Percentiles rank a stretch among this genome's conserved stretches.
Conservation (phyloP, 1,140 invertebrate genomes). For the Saccostrea glomerata region DNA sequence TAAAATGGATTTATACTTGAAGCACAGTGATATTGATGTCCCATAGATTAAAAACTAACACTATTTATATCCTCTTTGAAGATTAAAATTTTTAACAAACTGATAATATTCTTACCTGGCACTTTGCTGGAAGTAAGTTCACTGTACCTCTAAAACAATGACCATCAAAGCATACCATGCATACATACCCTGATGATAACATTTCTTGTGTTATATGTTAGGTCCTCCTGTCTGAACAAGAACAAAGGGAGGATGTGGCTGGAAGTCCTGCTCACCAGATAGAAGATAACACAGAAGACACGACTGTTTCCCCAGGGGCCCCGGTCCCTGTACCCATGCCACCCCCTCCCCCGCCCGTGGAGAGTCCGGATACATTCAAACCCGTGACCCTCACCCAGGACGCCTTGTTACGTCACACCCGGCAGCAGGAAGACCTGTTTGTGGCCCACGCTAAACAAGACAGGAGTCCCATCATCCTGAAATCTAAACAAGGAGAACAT, state of each 20-base stretch:
- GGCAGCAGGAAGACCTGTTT: slow-evolving; percentile 71
- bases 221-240: slow-evolving; percentile 74
- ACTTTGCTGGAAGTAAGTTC: too few relatives aligned
- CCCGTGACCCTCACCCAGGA: slow-evolving; percentile 65
- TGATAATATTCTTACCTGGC: too few relatives aligned
- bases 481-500: neutral
- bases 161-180: too few relatives aligned
- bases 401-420: slow-evolving; percentile 69
- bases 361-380: neutral
- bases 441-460: slow-evolving; percentile 66
- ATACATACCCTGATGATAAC: neutral
- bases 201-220: slow-evolving; percentile 42
- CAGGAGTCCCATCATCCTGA: slow-evolving; percentile 48
- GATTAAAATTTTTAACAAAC: too few relatives aligned
- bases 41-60: too few relatives aligned
- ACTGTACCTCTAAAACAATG: too few relatives aligned
- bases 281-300: slow-evolving; percentile 55
- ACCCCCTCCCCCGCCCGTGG: slow-evolving; percentile 28
- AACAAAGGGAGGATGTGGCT: slow-evolving; percentile 59
- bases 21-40: too few relatives aligned
- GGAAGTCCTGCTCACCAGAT: slow-evolving; percentile 44
- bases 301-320: neutral
- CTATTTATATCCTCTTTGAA: too few relatives aligned
- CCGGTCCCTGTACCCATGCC: neutral
- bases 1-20: too few relatives aligned